phyloP scores from a whole-genome alignment of 2,888 invertebrate species.

The Pyrochroa serraticornis region DNA sequence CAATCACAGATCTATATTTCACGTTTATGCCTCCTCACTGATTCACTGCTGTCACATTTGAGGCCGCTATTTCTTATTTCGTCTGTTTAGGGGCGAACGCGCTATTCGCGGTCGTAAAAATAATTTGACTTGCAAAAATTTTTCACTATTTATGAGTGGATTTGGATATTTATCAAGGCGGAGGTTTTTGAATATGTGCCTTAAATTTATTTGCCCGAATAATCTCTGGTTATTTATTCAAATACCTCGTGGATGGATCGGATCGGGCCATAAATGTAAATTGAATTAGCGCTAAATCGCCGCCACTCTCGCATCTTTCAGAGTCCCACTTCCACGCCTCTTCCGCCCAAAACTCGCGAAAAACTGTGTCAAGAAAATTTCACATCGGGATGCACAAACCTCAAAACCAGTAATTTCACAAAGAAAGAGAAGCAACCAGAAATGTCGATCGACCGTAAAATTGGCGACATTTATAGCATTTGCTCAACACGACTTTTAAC shows the following conservation, averaged over 20 bases:
- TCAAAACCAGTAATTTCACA: no score
- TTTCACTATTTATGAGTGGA: slow-evolving; percentile 24
- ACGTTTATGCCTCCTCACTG: slow-evolving; percentile 54
- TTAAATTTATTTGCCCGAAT: slow-evolving; percentile 10
- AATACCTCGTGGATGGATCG: background rate
- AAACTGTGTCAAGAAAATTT: no score
- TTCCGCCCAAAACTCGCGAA: no score
- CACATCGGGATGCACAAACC: no score
- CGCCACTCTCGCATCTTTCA: no score
- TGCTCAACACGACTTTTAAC: no score
- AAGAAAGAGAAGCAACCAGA: no score
- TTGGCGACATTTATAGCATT: no score
- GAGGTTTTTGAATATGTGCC: slow-evolving; percentile 7
- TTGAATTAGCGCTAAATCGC: no score
- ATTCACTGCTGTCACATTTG: slow-evolving; percentile 53
- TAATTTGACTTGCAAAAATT: slow-evolving; percentile 35
- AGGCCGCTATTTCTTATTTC: slow-evolving; percentile 51
- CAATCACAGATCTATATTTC: slow-evolving; percentile 54
- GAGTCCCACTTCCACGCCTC: no score
- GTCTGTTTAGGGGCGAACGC: slow-evolving; percentile 26
- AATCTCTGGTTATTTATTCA: slow-evolving; percentile 7
- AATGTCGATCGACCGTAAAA: no score
- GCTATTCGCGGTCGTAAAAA: slow-evolving; percentile 31
- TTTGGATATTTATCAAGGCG: slow-evolving; percentile 22
- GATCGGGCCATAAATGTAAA: no score